Evolutionary conservation across 2,113 vertebrate genomes (phyloP).

Genomic region (Trochalopteron elliotii): DNA sequence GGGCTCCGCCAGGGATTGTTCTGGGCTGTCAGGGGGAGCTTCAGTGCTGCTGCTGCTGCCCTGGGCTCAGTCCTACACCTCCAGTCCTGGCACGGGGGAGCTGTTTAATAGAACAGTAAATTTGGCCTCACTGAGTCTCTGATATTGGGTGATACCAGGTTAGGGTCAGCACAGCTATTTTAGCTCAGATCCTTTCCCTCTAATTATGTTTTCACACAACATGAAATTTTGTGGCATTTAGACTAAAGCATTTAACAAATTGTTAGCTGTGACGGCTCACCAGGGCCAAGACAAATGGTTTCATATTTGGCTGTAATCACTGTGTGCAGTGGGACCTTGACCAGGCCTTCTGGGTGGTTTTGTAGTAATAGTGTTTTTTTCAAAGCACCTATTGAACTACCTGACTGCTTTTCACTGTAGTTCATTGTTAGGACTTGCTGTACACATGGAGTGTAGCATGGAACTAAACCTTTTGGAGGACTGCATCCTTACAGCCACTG

Average conservation of each 20-base stretch:
- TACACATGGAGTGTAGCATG: neutral
- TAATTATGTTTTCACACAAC: neutral
- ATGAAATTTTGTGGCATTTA: neutral
- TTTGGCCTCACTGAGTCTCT: neutral
- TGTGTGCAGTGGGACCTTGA: neutral
- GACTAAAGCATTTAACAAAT: neutral
- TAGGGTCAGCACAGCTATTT: neutral
- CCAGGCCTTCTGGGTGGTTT: neutral
- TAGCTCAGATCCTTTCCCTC: neutral
- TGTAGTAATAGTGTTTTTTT: neutral
- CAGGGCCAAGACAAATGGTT: neutral
- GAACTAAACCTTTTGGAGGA: neutral
- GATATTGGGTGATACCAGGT: neutral
- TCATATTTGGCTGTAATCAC: neutral
- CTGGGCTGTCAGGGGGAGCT: rapidly evolving
- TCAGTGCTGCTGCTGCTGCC: neutral
- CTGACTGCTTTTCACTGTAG: neutral
- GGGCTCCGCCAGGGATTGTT: neutral
- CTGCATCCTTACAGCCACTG: neutral
- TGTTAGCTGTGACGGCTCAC: neutral
- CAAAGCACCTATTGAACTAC: neutral
- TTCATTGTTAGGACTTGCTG: neutral
- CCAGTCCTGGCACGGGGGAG: neutral
- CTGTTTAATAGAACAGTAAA: neutral
- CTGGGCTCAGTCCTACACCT: neutral